Conservation (phyloP, 2,888 invertebrate species). For the Meteorus colon region DNA sequence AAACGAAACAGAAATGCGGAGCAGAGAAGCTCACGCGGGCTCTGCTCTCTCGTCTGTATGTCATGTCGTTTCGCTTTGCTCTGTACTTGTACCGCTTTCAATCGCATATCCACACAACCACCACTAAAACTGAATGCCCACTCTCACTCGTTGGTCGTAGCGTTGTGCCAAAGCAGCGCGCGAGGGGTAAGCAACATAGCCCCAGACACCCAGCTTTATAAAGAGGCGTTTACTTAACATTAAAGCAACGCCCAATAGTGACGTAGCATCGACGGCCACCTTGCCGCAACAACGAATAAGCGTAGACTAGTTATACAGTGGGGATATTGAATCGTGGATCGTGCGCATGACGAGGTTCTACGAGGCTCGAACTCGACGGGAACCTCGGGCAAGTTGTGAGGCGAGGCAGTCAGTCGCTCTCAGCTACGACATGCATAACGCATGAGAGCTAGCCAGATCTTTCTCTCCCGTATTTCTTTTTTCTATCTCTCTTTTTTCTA, state of each 20-base stretch:
- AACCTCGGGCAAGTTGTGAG: conserved; percentile 69
- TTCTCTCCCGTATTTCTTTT: conserved; percentile 54
- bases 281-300: conserved; percentile 66
- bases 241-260: conserved; percentile 66
- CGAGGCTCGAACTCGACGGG: conserved; percentile 63
- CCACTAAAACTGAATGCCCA: neutral
- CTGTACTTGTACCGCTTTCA: neutral
- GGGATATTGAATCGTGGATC: conserved; percentile 61
- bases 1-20: neutral
- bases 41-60: conserved; percentile 9
- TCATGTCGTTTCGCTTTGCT: neutral
- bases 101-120: conserved; percentile 6
- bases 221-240: conserved; percentile 63
- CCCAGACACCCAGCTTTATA: conserved; percentile 57
- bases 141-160: conserved; percentile 15
- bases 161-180: conserved; percentile 61
- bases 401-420: conserved; percentile 76
- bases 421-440: conserved; percentile 78
- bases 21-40: neutral
- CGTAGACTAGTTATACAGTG: conserved; percentile 70
- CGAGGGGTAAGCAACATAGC: conserved; percentile 72
- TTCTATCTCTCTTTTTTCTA: conserved; percentile 55
- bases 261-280: conserved; percentile 72
- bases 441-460: conserved; percentile 75
- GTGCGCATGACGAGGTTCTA: conserved; percentile 67